Conservation (phyloP, 2,888 invertebrate species). For the Dastarcus helophoroides region DNA sequence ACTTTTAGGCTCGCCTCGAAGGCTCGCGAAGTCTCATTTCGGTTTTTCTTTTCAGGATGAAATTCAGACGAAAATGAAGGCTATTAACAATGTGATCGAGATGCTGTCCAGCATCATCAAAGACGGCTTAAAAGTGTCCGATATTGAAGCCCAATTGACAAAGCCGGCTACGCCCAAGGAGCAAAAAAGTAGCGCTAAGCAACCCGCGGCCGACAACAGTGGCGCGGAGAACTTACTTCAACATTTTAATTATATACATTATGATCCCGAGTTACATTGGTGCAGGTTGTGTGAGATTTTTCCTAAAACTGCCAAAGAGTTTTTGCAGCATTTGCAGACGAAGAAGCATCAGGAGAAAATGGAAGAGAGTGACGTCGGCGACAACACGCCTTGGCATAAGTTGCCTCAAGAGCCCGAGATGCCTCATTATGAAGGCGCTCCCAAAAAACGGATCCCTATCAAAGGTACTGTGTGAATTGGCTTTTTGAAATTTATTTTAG, state of each 20-base stretch:
- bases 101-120: slow-evolving; percentile 79
- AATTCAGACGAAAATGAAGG: slow-evolving; percentile 67
- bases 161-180: slow-evolving; percentile 16
- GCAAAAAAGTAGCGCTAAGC: not conserved
- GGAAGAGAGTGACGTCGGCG: slow-evolving; percentile 49
- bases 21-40: slow-evolving; percentile 5
- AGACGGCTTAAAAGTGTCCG: slow-evolving; percentile 45
- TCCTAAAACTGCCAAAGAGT: slow-evolving; percentile 77
- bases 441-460: slow-evolving; percentile 69
- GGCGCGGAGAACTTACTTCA: slow-evolving; percentile 31
- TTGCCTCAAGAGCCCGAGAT: slow-evolving; percentile 49
- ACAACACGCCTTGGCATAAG: slow-evolving; percentile 70
- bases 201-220: slow-evolving; percentile 10
- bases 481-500: slow-evolving; percentile 1
- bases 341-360: slow-evolving; percentile 58
- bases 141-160: slow-evolving; percentile 28
- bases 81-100: slow-evolving; percentile 77
- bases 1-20: no score
- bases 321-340: slow-evolving; percentile 71
- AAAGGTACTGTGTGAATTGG: slow-evolving; percentile 46
- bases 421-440: slow-evolving; percentile 56
- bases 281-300: slow-evolving; percentile 78
- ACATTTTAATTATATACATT: slow-evolving; percentile 67
- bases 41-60: slow-evolving; percentile 47
- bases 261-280: slow-evolving; percentile 87